Evolutionary conservation across 2,888 invertebrate genomes (phyloP), one percentile per base, ranked within the genome.

Genomic region (Elaeidobius kamerunicus): DNA sequence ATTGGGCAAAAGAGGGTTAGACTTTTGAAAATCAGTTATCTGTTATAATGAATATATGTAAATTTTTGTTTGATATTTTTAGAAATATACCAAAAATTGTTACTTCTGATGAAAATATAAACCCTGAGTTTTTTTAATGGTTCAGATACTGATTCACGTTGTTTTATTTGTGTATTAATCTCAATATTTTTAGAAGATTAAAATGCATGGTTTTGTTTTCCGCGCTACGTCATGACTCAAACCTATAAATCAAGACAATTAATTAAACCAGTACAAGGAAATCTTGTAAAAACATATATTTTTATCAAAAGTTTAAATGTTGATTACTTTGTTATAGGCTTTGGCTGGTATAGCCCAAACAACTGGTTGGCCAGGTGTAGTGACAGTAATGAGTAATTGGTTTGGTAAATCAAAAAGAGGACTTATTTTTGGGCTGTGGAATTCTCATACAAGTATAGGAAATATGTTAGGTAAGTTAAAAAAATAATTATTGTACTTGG

Each of bases 311-410:
- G 11, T 4, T 30, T 9, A n/a, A 30, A 11, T 6, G 9, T n/a
- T 30, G 23, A 23, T 23, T 9, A 7, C 3, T n/a, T 11, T 3
- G 19, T 38, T 71, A 41, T 66, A 90, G 89, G 80, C 84, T 0
- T 74, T 86, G 4, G 88, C 89, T 1, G 97, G 97, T 7, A 77
- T 94, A 9, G 84, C 87, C 9, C 95, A 97, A 77, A 91, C 95
- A 0, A 89, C 93, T 0, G 95, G 97, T 1, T 97, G 97, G 96
- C 97, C 97, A 0, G 92, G 94, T 45, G 96, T 97, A 0, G 95
- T 97, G 0, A 81, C 89, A 0, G 85, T 90, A 2, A 86, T 97
- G 41, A 92, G 93, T n/a, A 92, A 96, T 67, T 97, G 97, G 97
- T 96, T 92, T 76, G 96, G 95, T 0, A 91, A 89, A 73, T 83